phyloP scores from a whole-genome alignment of 2,113 vertebrate genomes.

The Gavia stellata region DNA sequence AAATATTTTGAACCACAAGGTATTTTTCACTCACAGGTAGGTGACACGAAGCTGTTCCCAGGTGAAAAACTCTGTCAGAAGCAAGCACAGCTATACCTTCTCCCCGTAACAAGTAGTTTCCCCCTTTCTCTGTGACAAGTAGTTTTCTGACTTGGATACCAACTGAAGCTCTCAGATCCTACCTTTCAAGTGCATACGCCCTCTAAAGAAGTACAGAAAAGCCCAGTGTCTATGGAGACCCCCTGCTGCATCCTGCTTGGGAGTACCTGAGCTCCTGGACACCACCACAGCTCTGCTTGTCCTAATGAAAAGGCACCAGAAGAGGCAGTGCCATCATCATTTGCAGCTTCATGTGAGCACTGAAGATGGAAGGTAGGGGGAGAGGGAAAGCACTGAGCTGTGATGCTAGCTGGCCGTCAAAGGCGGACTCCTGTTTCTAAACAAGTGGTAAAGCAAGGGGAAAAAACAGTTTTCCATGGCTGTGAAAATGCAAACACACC shows the following conservation, averaged over 20 bases:
- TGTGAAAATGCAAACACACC: background rate
- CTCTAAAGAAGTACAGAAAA: background rate
- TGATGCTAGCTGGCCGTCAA: background rate
- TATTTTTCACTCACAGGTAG: background rate
- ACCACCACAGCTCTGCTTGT: background rate
- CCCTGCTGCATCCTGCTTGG: background rate
- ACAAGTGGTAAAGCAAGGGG: fast-evolving
- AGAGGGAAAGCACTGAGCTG: background rate
- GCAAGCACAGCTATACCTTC: background rate
- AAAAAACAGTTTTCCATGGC: background rate
- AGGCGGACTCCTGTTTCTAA: background rate
- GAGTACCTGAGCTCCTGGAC: background rate
- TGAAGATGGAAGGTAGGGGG: background rate
- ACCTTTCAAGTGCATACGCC: background rate
- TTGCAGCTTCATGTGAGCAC: background rate
- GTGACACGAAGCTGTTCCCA: background rate
- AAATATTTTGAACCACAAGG: background rate
- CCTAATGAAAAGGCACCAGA: background rate
- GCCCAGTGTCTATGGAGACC: background rate
- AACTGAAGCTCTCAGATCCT: background rate
- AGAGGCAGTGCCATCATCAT: background rate
- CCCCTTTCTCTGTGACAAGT: background rate
- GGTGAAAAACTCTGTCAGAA: background rate
- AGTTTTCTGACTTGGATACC: background rate
- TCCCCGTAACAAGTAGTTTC: background rate